Conservation (phyloP, 1,140 invertebrate species). For the Schlechtendalia chinensis region DNA sequence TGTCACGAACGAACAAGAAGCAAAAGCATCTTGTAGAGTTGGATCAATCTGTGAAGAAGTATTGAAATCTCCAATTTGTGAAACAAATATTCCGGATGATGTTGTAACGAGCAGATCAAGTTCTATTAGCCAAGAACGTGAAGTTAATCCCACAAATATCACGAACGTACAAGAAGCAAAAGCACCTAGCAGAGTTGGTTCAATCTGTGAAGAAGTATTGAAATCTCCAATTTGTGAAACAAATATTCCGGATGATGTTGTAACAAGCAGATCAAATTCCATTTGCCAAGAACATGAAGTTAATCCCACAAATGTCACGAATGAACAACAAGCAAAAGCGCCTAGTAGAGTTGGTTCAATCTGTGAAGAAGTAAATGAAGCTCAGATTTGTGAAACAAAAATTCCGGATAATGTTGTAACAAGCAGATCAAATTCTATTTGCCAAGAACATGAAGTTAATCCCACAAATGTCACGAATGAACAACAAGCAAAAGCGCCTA, state of each 20-base stretch:
- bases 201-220: background rate
- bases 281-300: background rate
- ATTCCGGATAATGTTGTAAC: background rate
- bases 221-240: no score
- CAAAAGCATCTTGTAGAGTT: background rate
- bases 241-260: no score
- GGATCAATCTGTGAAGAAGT: background rate
- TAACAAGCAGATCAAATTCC: background rate
- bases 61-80: no score
- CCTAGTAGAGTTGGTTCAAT: background rate
- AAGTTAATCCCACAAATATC: background rate
- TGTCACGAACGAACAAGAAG: background rate
- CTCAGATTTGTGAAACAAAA: no score
- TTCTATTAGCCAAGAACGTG: background rate
- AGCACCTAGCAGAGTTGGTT: background rate
- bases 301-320: background rate
- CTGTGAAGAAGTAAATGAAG: no score
- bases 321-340: background rate
- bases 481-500: no score
- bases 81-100: no score
- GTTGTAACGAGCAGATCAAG: background rate
- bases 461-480: background rate
- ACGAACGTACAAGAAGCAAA: background rate
- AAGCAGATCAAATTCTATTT: background rate
- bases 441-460: background rate